phyloP scores from a whole-genome alignment of 2,888 invertebrate genomes.

The Plutella xylostella region DNA sequence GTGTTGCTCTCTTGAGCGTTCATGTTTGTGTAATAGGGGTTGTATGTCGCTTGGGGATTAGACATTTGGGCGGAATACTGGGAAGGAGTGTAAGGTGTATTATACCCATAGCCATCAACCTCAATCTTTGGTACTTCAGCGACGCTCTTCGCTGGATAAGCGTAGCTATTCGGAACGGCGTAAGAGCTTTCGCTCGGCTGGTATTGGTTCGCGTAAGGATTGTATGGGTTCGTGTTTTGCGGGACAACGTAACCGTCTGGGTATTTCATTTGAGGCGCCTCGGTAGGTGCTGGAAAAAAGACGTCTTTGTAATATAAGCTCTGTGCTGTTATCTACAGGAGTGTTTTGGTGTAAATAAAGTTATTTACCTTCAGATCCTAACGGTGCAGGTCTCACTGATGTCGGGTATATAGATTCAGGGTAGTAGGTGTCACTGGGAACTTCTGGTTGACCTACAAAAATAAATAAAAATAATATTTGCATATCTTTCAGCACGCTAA shows the following conservation, averaged over 20 bases:
- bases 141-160: constrained; percentile 31
- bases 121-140: constrained; percentile 42
- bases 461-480: neutral
- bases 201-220: constrained; percentile 35
- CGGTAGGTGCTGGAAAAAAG: constrained; percentile 42
- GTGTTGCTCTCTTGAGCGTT: constrained; percentile 38
- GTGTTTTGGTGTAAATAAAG: too few relatives aligned
- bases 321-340: too few relatives aligned
- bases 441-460: constrained; percentile 27
- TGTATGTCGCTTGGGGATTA: constrained; percentile 41
- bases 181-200: constrained; percentile 34
- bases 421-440: constrained; percentile 41
- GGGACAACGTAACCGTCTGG: constrained; percentile 49
- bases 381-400: constrained; percentile 75
- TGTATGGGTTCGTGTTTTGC: constrained; percentile 36
- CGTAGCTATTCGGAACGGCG: constrained; percentile 29
- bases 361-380: constrained; percentile 77
- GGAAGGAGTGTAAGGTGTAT: constrained; percentile 43
- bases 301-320: too few relatives aligned
- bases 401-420: constrained; percentile 69
- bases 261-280: constrained; percentile 41
- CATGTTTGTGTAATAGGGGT: constrained; percentile 46
- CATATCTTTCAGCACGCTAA: too few relatives aligned
- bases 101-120: constrained; percentile 31
- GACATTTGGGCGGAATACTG: constrained; percentile 35